These are phyloP conservation scores for Colinus virginianus DNA, from an alignment of 2,113 vertebrate genomes.

Conservation along the genomic window DNA sequence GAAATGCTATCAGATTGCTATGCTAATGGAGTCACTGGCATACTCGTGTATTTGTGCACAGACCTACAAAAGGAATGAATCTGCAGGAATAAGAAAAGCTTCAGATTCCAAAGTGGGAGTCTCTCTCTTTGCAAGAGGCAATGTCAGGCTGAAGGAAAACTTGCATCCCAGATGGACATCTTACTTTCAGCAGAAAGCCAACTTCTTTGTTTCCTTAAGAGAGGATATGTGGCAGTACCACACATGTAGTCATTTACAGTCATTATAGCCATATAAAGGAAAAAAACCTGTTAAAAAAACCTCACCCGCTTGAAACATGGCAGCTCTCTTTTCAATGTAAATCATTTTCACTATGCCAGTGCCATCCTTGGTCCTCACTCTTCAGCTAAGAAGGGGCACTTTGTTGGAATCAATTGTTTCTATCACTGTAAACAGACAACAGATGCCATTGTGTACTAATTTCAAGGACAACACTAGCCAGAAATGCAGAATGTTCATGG, in stretches of 20 bases:
- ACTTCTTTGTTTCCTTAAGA: background rate
- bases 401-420: background rate
- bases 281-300: background rate
- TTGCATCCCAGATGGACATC: background rate
- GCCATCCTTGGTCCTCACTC: background rate
- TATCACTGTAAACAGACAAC: background rate
- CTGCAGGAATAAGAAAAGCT: background rate
- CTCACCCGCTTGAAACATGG: fast-evolving
- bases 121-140: background rate
- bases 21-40: slow-evolving; percentile 8
- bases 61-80: background rate
- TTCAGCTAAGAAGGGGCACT: background rate
- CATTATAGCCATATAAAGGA: background rate
- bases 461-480: background rate
- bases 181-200: background rate
- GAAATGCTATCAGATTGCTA: slow-evolving; percentile 31
- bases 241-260: background rate
- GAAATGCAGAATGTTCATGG: background rate
- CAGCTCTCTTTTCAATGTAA: background rate
- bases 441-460: background rate
- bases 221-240: background rate
- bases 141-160: background rate
- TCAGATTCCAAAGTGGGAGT: background rate
- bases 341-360: background rate
- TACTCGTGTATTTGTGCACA: background rate